Conservation (phyloP, 2,797 vertebrate genomes). For the Xerus rutilus region DNA sequence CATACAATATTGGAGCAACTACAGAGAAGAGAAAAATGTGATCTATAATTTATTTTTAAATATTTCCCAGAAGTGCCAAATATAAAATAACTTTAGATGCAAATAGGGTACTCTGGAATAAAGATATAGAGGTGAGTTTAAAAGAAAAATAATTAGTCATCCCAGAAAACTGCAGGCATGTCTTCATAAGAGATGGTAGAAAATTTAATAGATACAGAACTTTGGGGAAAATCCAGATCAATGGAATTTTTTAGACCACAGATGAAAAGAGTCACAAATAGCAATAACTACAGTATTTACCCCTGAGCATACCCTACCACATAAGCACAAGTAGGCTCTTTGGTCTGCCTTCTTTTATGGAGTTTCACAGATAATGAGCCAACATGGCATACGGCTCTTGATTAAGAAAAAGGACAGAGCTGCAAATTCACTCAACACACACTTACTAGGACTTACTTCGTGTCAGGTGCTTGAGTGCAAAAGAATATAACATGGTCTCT, state of each 20-base stretch:
- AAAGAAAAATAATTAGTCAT: constrained; percentile 35
- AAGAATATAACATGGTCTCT: not conserved
- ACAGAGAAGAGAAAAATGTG: constrained; percentile 14
- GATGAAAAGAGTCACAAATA: not conserved
- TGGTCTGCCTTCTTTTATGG: not conserved
- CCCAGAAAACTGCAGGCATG: not conserved
- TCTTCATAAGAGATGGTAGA: not conserved
- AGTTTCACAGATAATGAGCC: not conserved
- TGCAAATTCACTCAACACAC: not conserved
- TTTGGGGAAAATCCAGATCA: not conserved
- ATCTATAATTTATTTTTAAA: not conserved
- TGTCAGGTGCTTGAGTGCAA: not conserved
- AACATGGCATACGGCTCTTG: not conserved
- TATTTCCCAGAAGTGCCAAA: not conserved
- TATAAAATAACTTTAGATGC: constrained; percentile 5
- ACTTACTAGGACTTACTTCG: not conserved
- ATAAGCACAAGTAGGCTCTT: not conserved
- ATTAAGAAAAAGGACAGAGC: not conserved
- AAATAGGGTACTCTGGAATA: not conserved
- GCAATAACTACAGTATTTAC: not conserved
- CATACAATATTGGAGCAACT: not conserved
- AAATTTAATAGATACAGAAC: not conserved
- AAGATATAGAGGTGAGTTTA: not conserved
- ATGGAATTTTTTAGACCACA: not conserved
- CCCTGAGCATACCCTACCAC: not conserved